These are phyloP conservation scores for Lasioglossum calceatum DNA, from an alignment of 2,888 invertebrate species.

Conservation along the genomic window DNA sequence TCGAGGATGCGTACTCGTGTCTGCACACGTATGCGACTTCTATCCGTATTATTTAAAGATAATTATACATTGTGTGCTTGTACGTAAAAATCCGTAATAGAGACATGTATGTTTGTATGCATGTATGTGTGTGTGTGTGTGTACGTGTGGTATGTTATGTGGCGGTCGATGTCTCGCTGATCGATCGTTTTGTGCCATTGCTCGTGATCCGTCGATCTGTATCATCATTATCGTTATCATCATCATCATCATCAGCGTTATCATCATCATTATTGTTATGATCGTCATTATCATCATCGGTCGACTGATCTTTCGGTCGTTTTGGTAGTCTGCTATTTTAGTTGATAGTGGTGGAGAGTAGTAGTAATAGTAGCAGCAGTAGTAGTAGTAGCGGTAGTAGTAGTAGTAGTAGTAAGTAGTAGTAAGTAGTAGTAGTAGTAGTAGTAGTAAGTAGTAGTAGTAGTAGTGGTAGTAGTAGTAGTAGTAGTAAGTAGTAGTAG, in stretches of 20 bases:
- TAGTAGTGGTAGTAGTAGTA: slow-evolving; percentile 12
- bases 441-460: slow-evolving; percentile 42
- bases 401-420: slow-evolving; percentile 49
- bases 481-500: slow-evolving; percentile 54
- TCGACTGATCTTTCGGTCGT: slow-evolving; percentile 61
- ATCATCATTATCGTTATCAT: slow-evolving; percentile 23
- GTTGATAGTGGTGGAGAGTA: slow-evolving; percentile 67
- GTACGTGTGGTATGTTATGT: neutral
- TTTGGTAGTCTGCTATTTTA: slow-evolving; percentile 60
- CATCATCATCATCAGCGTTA: slow-evolving; percentile 23
- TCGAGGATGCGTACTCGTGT: slow-evolving; percentile 17
- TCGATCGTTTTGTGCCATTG: slow-evolving; percentile 31
- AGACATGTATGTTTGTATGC: neutral
- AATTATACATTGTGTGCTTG: slow-evolving; percentile 4
- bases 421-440: slow-evolving; percentile 59
- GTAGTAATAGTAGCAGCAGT: slow-evolving; percentile 58
- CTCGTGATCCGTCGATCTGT: slow-evolving; percentile 32
- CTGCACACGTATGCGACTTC: slow-evolving; percentile 9
- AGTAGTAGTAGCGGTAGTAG: slow-evolving; percentile 63
- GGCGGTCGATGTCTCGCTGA: slow-evolving; percentile 25
- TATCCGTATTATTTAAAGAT: slow-evolving; percentile 9
- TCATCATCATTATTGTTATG: slow-evolving; percentile 28
- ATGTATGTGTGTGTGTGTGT: neutral
- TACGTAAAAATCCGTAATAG: slow-evolving; percentile 1
- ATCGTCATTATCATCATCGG: slow-evolving; percentile 56